Percentiles rank a stretch among this genome's conserved stretches.
phyloP scores from a whole-genome alignment of 2,797 vertebrate species.

The Adrianichthys oophorus region DNA sequence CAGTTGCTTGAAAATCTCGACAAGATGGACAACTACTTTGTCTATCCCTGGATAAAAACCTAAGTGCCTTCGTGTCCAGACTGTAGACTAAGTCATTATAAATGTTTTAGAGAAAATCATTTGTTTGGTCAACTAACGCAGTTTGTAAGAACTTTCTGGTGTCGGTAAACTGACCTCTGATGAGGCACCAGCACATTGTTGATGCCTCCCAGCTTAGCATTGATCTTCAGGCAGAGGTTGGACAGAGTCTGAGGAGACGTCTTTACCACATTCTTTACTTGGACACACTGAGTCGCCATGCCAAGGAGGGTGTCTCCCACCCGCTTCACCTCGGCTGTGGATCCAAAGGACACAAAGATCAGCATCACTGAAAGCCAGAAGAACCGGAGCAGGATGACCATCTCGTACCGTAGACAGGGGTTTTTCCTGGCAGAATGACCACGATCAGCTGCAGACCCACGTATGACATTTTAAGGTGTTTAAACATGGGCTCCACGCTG shows the following conservation, averaged over 20 bases:
- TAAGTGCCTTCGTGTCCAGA: too few relatives aligned
- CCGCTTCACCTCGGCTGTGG: constrained; percentile 95
- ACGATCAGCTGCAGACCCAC: constrained; percentile 98
- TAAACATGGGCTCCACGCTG: constrained; percentile 99
- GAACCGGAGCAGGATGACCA: not conserved
- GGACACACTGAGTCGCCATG: constrained; percentile 98
- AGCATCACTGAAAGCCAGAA: not conserved
- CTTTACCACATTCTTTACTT: constrained; percentile 99
- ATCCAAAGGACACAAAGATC: not conserved
- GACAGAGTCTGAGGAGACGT: constrained; percentile 98
- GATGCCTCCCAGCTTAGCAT: constrained; percentile 97
- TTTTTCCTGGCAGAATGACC: constrained; percentile 97
- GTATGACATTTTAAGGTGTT: constrained; percentile 97
- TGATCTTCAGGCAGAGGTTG: constrained; percentile 99
- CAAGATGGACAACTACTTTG: too few relatives aligned
- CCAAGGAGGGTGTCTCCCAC: constrained; percentile 97
- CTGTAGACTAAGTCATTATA: too few relatives aligned
- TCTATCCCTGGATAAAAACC: too few relatives aligned
- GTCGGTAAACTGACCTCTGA: constrained; percentile 83
- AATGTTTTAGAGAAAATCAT: too few relatives aligned
- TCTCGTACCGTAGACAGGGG: constrained; percentile 92
- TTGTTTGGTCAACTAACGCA: too few relatives aligned
- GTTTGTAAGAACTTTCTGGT: too few relatives aligned
- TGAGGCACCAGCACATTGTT: constrained; percentile 98
- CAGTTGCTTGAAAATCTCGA: too few relatives aligned